Base-by-base conservation (phyloP, 2,888 invertebrate species). In the Morpho achilles region DNA sequence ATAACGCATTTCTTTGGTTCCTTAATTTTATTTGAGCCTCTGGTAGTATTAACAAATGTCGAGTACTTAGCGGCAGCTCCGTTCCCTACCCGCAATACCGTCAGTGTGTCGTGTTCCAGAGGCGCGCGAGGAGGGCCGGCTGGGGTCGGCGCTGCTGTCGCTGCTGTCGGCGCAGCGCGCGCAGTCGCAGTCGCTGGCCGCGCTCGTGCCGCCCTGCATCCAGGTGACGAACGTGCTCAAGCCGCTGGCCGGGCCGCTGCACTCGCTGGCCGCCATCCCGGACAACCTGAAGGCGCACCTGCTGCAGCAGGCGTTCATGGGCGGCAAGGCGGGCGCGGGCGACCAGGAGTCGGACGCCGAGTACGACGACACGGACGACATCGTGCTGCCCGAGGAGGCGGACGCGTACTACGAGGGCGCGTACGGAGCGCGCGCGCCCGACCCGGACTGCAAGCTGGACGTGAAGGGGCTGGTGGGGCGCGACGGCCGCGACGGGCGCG, bases 1-100 rank as follows among this genome's bases (percentile, higher is more conserved):
- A 81, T 89, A 89, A 90, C 90, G 90, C 90, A 90, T 90, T 90
- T 90, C 90, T 89, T 90, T 90, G 90, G 90, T 90, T 89, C 90
- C 90, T 90, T 89, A 86, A 88, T 88, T 84, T 85, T 82, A 86
- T 82, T 80, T 84, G 84, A 86, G 87, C 89, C 85, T 87, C 74
- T 76, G 91, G 71, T 88, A 92, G 85, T 87, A 92, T 82, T 92
- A 91, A 84, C 92, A 87, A 68, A 72, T 85, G 88, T 70, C 79
- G 72, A 76, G 81, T 80, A 71, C 68, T 82, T 92, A 92, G 82
- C 73, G 80, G 87, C 87, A 85, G 82, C 68, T 77, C 69, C 78
- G 79, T 75, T 83, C 16, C 16, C 16, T 76, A 82, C 84, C 86
- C 83, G 87, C 87, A 86, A 85, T 82, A 84, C 77, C 79, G 75